Percentiles rank a stretch among this genome's conserved stretches.
Conservation (phyloP, 2,113 vertebrate species). For the Pachyramphus minor region DNA sequence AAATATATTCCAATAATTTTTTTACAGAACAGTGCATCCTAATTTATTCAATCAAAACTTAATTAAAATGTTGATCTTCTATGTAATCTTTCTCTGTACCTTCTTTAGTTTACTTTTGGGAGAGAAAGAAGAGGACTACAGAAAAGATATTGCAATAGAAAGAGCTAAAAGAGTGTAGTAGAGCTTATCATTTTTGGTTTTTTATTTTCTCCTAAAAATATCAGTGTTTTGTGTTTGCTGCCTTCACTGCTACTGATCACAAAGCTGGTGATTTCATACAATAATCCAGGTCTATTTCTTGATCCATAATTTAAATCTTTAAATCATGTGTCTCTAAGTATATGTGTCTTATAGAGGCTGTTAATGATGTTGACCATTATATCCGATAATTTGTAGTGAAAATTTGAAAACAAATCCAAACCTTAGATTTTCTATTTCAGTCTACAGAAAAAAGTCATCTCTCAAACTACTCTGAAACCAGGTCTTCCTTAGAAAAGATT, state of each 20-base stretch:
- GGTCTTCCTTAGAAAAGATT: background rate
- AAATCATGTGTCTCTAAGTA: background rate
- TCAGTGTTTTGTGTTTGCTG: background rate
- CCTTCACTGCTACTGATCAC: background rate
- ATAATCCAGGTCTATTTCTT: background rate
- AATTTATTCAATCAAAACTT: background rate
- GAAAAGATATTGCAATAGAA: background rate
- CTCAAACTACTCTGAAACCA: background rate
- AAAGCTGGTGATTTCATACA: background rate
- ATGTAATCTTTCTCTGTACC: background rate
- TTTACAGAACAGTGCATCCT: background rate
- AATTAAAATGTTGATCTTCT: background rate
- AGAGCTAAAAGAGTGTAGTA: background rate
- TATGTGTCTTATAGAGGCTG: background rate
- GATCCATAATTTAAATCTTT: background rate
- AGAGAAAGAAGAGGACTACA: background rate
- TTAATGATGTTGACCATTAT: background rate
- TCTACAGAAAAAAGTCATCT: background rate
- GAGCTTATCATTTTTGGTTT: background rate
- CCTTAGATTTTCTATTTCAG: background rate
- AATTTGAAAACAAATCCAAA: background rate
- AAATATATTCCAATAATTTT: background rate
- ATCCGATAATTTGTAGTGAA: background rate
- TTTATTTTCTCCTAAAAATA: background rate
- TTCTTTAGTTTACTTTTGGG: background rate